Base-by-base conservation (phyloP, 2,113 vertebrate species). In the Zapus hudsonius region DNA sequence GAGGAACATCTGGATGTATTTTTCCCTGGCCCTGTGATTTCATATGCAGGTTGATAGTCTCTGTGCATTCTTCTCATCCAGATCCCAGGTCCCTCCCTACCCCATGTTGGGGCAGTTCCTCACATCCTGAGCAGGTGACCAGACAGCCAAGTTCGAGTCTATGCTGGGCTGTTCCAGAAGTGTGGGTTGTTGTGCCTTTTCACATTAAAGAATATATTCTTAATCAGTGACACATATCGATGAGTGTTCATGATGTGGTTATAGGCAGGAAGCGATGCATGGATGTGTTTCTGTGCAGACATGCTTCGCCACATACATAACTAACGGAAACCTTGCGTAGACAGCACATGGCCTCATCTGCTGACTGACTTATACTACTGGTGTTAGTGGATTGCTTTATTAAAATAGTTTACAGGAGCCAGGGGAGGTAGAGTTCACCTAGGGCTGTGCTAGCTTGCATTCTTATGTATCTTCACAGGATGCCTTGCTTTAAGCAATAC, bases 61-160 rank as follows among this genome's bases (percentile, higher is more conserved):
- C 2, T 87, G 17, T 67, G 61, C 81, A 33, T 66, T 73, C 31
- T 4, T 93, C 87, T 97, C 83, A 96, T 96, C 95, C 98, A 98
- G 97, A 96, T 96, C 94, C 97, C 97, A 64, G 95, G 97, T 82
- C 97, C 96, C 94, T 97, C 97, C 96, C 96, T 92, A 95, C 91
- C 86, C 95, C 91, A 27, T 63, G 82, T 73, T 97, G 44, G 97
- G 96, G 79, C 82, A 87, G 90, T 97, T 75, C 95, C 27, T 95
- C 97, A 7, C 95, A 25, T 83, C 95, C 57, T 44, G 83, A 96
- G 31, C 97, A 97, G 97, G 97, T 97, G 97, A 91, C 86, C 23
- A 40, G 0, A 55, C 31, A 0, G 3, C 25, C 0, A 1, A 4
- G 27, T 22, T 66, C 23, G 67, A 33, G 5, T 63, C 31, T 59